phyloP scores from a whole-genome alignment of 2,113 vertebrate species.

The Phaetusa simplex region DNA sequence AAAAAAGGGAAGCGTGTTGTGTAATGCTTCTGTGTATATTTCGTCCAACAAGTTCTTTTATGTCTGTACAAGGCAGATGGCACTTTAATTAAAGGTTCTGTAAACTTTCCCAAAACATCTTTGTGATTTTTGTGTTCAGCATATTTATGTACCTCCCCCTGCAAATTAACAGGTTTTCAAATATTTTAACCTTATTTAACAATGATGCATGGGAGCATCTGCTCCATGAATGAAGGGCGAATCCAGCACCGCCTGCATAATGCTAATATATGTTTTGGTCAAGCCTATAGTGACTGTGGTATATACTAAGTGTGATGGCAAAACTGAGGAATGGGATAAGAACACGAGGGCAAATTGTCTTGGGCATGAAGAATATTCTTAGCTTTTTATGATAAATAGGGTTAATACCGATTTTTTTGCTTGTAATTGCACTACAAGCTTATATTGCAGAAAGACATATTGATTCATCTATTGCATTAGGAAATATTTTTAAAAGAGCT shows the following conservation, averaged over 20 bases:
- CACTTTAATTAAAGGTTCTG: constrained; percentile 35
- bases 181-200: not conserved
- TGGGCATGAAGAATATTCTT: not conserved
- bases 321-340: not conserved
- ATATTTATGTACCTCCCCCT: not conserved
- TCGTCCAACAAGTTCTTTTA: constrained; percentile 7
- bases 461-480: not conserved
- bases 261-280: not conserved
- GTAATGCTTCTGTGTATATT: not conserved
- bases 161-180: constrained; percentile 23
- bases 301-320: not conserved
- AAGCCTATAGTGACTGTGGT: not conserved
- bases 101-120: constrained; percentile 15
- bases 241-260: not conserved
- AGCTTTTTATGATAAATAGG: not conserved
- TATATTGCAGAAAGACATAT: not conserved
- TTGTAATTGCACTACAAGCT: not conserved
- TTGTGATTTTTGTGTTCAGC: not conserved
- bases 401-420: not conserved
- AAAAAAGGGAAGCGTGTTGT: not conserved
- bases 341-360: not conserved
- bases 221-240: not conserved
- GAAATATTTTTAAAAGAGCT: not conserved
- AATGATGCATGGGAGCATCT: not conserved
- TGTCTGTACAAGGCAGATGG: constrained; percentile 14